Base-by-base conservation (phyloP, 1,140 invertebrate genomes). In the Anthonomus grandis region DNA sequence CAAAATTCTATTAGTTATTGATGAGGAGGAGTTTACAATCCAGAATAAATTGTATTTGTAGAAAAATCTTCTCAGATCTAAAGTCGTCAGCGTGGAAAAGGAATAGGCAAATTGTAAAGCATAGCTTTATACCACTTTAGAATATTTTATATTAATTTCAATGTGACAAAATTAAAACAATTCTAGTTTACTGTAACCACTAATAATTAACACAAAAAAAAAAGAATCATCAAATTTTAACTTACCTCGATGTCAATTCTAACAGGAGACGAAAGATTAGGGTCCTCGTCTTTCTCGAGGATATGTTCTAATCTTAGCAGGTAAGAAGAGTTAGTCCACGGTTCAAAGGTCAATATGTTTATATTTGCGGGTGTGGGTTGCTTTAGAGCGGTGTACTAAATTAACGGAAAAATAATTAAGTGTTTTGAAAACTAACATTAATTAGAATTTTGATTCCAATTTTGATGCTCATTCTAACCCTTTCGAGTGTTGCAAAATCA, bases 221-320 rank as follows among this genome's bases (percentile, higher is more conserved):
- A 4, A 4, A 37, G 3, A 37, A 37, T 37, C 4, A 3, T 37
- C 3, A 34, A n/a, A 34, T 15, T 10, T 4, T 50, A 37, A 5
- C 4, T 50, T 60, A 55, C 62, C 54, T 58, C 25, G 27, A 69
- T 24, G 65, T 80, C 76, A 25, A 83, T 70, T 53, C 72, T 78
- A 1, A 79, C 81, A 0, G 79, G 75, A 37, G 78, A 65, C 19
- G 83, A 86, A 18, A 80, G 62, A 15, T 73, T 60, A 1, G 67
- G 56, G 52, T 89, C 82, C 67, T 90, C 87, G 21, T 74, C 72
- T 10, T 73, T 74, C 66, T 88, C 85, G 59, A 83, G 86, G 62
- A 88, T 76, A 70, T 92, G 86, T 67, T 92, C 89, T 2, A 92
- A 69, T 59, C 89, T 76, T 4, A 91, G 60, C 17, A 91, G 70